phyloP scores from a whole-genome alignment of 2,797 vertebrate genomes.

The Notolabrus celidotus region DNA sequence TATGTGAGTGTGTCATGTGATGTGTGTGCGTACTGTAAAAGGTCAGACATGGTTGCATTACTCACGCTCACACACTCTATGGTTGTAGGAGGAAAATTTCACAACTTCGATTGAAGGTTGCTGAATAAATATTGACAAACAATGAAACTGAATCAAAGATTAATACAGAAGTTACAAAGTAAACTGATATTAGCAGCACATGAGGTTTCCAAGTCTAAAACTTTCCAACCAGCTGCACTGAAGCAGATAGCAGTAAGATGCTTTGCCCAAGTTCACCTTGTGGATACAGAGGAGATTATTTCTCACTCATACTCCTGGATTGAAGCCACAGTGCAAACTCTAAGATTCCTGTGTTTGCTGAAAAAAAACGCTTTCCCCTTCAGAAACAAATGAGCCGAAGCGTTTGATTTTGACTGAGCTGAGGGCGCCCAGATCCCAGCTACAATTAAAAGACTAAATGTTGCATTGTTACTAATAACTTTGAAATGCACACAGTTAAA shows the following conservation, averaged over 20 bases:
- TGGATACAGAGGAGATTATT: conserved; percentile 18
- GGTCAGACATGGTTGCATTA: conserved; percentile 26
- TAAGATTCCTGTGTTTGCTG: background rate
- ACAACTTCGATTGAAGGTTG: background rate
- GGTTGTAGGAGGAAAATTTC: too few species aligned
- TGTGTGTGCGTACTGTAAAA: conserved; percentile 25
- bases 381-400: conserved; percentile 5
- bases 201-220: background rate
- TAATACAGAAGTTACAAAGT: conserved; percentile 2
- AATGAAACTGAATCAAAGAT: background rate
- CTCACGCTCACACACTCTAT: conserved; percentile 6
- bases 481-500: background rate
- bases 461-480: background rate
- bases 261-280: conserved; percentile 24
- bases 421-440: background rate
- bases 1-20: background rate
- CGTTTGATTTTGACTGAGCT: conserved; percentile 22
- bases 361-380: too few species aligned
- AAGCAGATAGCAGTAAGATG: background rate
- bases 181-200: background rate
- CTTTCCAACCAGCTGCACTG: background rate
- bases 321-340: conserved; percentile 21
- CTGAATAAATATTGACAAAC: background rate
- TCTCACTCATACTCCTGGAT: conserved; percentile 5
- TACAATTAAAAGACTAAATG: background rate